Base-by-base conservation (phyloP, 2,888 invertebrate species). In the Drosophila kuntzei region DNA sequence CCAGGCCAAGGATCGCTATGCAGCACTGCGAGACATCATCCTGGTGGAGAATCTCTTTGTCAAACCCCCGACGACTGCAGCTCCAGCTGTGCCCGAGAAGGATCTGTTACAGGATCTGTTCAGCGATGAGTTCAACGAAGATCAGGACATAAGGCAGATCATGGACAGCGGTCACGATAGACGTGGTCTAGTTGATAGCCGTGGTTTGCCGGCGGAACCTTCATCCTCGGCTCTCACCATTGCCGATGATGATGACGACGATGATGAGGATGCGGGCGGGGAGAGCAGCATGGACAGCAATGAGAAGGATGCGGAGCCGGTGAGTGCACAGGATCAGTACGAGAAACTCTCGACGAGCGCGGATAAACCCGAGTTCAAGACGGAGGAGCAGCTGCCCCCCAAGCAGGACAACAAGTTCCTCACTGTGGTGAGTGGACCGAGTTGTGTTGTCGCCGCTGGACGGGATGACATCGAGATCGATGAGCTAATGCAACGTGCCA, bases 11-110 rank as follows among this genome's bases (percentile, higher is more conserved):
- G 97, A 97, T 91, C 95, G 95, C 82, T 97, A 97, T 90, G 97
- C 97, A 0, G 97, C 97, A 0, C 91, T 97, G 51, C 93, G 97
- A 0, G 97, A 97, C 88, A 95, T 95, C 11, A 96, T 96, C 36
- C 93, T 94, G 59, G 95, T 94, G 0, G 95, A 95, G 87, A 93
- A 93, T 83, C 88, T 93, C 0, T 92, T 92, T 25, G 94, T 94
- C 8, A 94, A 94, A 72, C 87, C 90, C 5, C 63, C 71, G 20
- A 39, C 66, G 0, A 53, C 67, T 16, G 50, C 53, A 6, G 68
- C 73, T 9, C 71, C 67, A 0, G 76, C 71, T 5, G 44, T 53
- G 22, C 34, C 61, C 2, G 82, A 74, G 27, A 88, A 90, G 64
- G 88, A 91, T 70, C 77, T 91, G 4, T 76, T 90, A 72, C 90